Conservation (phyloP, 1,140 invertebrate genomes). For the Pararge aegeria region DNA sequence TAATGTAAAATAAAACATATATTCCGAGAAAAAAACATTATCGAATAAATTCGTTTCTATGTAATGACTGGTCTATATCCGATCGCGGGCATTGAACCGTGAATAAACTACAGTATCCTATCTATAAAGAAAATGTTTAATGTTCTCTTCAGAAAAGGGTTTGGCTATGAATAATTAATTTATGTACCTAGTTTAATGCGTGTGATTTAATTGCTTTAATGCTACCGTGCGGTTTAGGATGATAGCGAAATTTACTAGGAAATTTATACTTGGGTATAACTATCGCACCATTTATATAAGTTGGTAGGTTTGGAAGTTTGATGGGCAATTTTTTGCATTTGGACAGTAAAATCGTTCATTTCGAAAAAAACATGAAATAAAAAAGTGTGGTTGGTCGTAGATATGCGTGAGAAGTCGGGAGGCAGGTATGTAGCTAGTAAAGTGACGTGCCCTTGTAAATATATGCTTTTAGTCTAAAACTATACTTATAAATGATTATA, state of each 20-base stretch:
- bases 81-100: neutral
- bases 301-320: too few species aligned
- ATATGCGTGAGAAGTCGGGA: slow-evolving; percentile 29
- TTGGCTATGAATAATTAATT: neutral
- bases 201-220: too few species aligned
- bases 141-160: neutral
- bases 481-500: slow-evolving; percentile 42
- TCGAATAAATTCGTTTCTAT: neutral
- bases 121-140: neutral
- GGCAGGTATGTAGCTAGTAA: slow-evolving; percentile 56
- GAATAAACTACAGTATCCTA: neutral
- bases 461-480: slow-evolving; percentile 63
- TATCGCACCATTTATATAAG: too few species aligned
- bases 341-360: too few species aligned
- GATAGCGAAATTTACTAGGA: neutral
- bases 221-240: too few species aligned
- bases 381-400: neutral
- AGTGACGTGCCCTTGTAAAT: slow-evolving; percentile 62
- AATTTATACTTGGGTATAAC: too few species aligned
- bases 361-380: neutral
- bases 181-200: too few species aligned
- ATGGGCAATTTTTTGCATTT: neutral
- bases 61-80: neutral
- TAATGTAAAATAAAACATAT: neutral
- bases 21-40: neutral